Conservation (phyloP, 1,140 invertebrate species). For the Neodiprion pinetum region DNA sequence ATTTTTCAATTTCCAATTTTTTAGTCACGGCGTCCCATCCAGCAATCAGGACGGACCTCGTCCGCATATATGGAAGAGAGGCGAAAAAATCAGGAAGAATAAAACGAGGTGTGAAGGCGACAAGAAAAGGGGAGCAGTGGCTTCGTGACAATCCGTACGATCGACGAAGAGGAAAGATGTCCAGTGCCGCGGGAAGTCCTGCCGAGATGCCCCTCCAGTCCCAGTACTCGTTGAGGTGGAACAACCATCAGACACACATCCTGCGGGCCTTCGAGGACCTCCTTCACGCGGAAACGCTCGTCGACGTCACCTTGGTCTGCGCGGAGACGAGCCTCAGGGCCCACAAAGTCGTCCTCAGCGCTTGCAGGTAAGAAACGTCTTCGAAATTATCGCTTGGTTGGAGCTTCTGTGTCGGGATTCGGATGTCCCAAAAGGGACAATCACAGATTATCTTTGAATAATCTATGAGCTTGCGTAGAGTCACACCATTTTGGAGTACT, state of each 20-base stretch:
- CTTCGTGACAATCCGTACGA: slow-evolving; percentile 37
- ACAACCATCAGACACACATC: slow-evolving; percentile 89
- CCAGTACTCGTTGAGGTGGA: slow-evolving; percentile 90
- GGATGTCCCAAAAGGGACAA: neutral
- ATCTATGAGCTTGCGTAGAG: neutral
- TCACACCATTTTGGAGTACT: slow-evolving; percentile 1
- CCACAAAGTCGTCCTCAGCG: slow-evolving; percentile 89
- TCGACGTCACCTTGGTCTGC: slow-evolving; percentile 89
- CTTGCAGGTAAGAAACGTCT: slow-evolving; percentile 68
- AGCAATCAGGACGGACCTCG: neutral
- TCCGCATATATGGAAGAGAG: slow-evolving; percentile 4
- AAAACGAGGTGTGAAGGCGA: neutral
- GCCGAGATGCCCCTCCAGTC: slow-evolving; percentile 69
- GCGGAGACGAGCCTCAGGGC: slow-evolving; percentile 81
- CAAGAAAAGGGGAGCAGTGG: slow-evolving; percentile 32
- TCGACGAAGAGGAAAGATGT: slow-evolving; percentile 50
- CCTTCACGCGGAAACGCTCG: slow-evolving; percentile 82
- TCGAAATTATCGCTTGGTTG: neutral
- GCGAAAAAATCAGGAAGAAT: neutral
- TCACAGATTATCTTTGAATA: neutral
- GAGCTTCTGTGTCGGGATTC: neutral
- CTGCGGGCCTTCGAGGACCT: slow-evolving; percentile 85
- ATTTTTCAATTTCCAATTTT: neutral
- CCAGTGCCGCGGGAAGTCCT: slow-evolving; percentile 53
- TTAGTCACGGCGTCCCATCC: neutral